Evolutionary conservation across 2,797 vertebrate species (phyloP).

Genomic region (Parauchenoglanis punctatus): DNA sequence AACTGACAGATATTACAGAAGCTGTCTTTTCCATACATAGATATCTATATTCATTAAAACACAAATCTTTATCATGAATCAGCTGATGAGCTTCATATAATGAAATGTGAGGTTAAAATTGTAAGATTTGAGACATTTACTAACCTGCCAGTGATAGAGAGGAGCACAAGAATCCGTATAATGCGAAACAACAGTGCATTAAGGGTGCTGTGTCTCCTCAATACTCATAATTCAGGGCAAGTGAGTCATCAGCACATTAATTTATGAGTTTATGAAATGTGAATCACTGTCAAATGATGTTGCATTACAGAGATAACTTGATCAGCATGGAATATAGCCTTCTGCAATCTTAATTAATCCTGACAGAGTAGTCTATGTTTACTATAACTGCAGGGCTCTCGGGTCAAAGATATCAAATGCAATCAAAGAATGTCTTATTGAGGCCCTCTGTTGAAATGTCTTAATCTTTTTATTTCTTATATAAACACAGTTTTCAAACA

Average conservation of each 20-base stretch:
- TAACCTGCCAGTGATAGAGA: neutral
- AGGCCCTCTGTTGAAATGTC: constrained; percentile 69
- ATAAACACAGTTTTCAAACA: constrained; percentile 65
- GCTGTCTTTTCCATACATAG: neutral
- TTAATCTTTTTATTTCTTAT: constrained; percentile 69
- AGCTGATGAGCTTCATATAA: neutral
- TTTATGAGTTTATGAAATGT: constrained; percentile 34
- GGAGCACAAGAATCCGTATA: neutral
- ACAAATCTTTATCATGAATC: neutral
- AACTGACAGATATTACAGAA: neutral
- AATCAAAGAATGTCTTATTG: constrained; percentile 78
- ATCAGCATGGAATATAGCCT: constrained; percentile 47
- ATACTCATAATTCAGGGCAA: constrained; percentile 1
- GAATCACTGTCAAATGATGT: constrained; percentile 26
- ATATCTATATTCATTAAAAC: neutral
- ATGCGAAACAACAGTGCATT: neutral
- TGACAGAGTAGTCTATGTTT: constrained; percentile 67
- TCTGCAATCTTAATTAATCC: constrained; percentile 54
- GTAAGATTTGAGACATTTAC: neutral
- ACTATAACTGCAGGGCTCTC: constrained; percentile 74
- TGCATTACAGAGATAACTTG: constrained; percentile 45
- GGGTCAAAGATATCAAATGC: constrained; percentile 71
- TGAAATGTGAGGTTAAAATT: neutral
- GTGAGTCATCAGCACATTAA: neutral
- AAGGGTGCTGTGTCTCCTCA: constrained; percentile 3